phyloP scores from a whole-genome alignment of 2,113 vertebrate genomes.

The Heptranchias perlo region DNA sequence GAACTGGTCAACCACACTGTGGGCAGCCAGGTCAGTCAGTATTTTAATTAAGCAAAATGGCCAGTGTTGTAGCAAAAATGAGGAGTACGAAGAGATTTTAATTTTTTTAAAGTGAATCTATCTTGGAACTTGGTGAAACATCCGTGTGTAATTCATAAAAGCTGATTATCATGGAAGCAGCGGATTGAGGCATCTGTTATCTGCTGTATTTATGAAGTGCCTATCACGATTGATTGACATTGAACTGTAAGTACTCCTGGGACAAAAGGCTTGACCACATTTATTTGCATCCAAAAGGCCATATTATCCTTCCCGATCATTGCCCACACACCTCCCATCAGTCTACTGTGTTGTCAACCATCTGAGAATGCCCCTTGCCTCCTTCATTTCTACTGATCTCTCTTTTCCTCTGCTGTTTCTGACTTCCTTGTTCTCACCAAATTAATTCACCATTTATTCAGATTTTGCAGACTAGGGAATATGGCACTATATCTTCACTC shows the following conservation, averaged over 20 bases:
- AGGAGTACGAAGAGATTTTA: slow-evolving; percentile 22
- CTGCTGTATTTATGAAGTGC: neutral
- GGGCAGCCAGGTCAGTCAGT: slow-evolving; percentile 36
- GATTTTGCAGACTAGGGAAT: too few species aligned
- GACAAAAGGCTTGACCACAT: neutral
- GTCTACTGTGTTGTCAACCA: neutral
- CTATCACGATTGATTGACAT: neutral
- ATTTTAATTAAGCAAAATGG: slow-evolving; percentile 21
- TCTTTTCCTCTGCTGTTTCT: too few species aligned
- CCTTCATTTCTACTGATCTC: too few species aligned
- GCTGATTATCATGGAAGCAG: neutral
- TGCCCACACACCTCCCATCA: slow-evolving; percentile 13
- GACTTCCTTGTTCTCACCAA: too few species aligned
- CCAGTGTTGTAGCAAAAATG: neutral
- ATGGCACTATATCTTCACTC: too few species aligned
- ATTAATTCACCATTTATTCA: too few species aligned
- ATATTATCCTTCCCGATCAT: neutral
- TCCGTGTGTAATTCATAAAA: slow-evolving; percentile 31
- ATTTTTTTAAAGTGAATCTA: neutral
- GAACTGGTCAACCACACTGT: slow-evolving; percentile 51
- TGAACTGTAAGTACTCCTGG: neutral
- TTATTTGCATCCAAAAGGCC: neutral
- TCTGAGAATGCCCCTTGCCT: neutral
- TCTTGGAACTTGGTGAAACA: neutral
- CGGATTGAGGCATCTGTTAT: slow-evolving; percentile 40